These are phyloP conservation scores for Bagarius yarrelli DNA, from an alignment of 2,113 vertebrate species.

Conservation along the genomic window DNA sequence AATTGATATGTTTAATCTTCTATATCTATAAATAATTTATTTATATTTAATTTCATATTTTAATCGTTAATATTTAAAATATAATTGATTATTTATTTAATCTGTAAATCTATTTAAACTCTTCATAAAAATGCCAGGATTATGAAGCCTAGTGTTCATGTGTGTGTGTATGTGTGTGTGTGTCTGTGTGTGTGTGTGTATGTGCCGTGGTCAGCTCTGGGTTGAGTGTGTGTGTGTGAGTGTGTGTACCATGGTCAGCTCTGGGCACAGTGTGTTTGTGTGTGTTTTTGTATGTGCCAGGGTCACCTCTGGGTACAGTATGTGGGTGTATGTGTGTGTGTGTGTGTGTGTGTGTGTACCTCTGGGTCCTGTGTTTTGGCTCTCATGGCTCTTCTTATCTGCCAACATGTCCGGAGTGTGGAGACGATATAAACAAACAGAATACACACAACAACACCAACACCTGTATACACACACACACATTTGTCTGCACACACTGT, in stretches of 20 bases:
- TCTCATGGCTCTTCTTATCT: background rate
- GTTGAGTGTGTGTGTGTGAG: background rate
- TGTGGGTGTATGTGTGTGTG: too few species aligned
- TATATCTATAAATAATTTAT: too few species aligned
- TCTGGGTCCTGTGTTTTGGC: background rate
- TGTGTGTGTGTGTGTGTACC: too few species aligned
- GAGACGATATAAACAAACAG: slow-evolving; percentile 7
- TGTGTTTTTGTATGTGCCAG: too few species aligned
- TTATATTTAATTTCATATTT: too few species aligned
- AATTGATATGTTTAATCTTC: too few species aligned
- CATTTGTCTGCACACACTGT: background rate
- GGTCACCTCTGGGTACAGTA: too few species aligned
- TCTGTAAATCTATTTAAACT: too few species aligned
- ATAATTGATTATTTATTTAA: too few species aligned
- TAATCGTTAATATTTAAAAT: too few species aligned
- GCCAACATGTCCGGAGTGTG: slow-evolving; percentile 40
- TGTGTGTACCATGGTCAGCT: background rate
- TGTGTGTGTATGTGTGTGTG: background rate
- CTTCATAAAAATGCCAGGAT: too few species aligned
- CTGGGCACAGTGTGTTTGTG: background rate
- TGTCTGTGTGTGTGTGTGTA: slow-evolving; percentile 8
- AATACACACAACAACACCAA: slow-evolving; percentile 23
- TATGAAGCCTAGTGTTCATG: background rate
- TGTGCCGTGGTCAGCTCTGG: too few species aligned
- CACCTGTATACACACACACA: background rate